Evolutionary conservation across 2,888 invertebrate genomes (phyloP).

Genomic region (Lepidochrysops patricia): DNA sequence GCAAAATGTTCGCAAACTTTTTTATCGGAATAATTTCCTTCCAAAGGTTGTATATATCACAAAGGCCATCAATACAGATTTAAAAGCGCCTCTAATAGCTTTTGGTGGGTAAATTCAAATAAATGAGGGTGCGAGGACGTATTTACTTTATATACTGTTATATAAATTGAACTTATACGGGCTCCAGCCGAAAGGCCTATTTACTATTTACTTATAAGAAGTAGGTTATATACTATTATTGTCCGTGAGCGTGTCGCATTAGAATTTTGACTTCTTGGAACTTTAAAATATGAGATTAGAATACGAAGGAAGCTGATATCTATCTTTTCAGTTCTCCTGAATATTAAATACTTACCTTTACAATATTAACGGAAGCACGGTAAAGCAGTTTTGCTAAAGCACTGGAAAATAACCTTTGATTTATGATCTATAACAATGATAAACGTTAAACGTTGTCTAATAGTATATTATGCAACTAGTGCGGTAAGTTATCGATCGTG

Average conservation of each 20-base stretch:
- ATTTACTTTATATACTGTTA: slow-evolving; percentile 29
- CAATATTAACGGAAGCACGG: too few relatives aligned
- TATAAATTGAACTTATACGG: slow-evolving; percentile 19
- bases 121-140: slow-evolving; percentile 28
- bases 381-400: too few relatives aligned
- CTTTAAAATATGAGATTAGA: too few relatives aligned
- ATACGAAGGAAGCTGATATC: too few relatives aligned
- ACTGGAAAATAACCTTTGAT: too few relatives aligned
- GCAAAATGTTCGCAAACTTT: background rate
- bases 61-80: slow-evolving; percentile 21
- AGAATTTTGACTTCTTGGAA: background rate
- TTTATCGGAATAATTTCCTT: background rate
- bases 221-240: background rate
- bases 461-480: too few relatives aligned
- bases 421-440: too few relatives aligned
- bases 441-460: too few relatives aligned
- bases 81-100: slow-evolving; percentile 23
- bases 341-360: too few relatives aligned
- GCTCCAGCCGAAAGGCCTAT: background rate
- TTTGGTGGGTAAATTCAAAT: slow-evolving; percentile 29
- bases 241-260: background rate
- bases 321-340: too few relatives aligned
- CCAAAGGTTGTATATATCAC: background rate
- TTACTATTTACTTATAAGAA: background rate
- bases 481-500: too few relatives aligned